Evolutionary conservation across 1,140 invertebrate genomes (phyloP).

Genomic region (Drosophila baimaii): DNA sequence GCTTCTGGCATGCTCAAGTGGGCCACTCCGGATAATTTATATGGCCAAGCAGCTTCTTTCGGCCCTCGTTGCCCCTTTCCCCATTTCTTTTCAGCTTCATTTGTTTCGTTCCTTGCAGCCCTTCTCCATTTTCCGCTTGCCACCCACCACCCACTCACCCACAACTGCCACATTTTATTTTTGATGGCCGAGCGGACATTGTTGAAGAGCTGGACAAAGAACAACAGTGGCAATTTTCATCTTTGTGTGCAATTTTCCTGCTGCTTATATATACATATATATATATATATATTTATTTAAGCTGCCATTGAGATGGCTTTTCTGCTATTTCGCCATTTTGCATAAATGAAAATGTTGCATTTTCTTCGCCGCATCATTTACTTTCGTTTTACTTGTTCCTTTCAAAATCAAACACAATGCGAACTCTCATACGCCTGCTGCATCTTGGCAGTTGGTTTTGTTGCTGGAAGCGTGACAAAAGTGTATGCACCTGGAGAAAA

Average conservation of each 20-base stretch:
- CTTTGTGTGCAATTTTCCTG: conserved; percentile 25
- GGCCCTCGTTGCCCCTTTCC: neutral
- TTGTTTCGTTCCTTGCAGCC: conserved; percentile 18
- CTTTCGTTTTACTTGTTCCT: conserved; percentile 38
- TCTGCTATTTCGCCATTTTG: conserved; percentile 44
- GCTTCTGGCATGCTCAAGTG: conserved; percentile 67
- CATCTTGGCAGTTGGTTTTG: conserved; percentile 37
- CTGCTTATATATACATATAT: conserved; percentile 4
- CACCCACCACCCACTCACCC: neutral
- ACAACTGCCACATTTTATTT: conserved; percentile 13
- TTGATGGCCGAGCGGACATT: conserved; percentile 27
- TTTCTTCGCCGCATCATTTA: conserved; percentile 44
- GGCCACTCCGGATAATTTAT: conserved; percentile 73
- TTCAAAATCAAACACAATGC: conserved; percentile 62
- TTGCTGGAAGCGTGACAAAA: conserved; percentile 39
- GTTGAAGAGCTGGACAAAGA: conserved; percentile 56
- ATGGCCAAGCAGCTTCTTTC: conserved; percentile 52
- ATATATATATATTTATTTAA: conserved; percentile 54
- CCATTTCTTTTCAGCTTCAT: conserved; percentile 42
- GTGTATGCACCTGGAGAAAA: conserved; percentile 7
- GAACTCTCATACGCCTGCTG: conserved; percentile 15
- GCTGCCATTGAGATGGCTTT: conserved; percentile 44
- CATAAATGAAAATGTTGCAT: conserved; percentile 54
- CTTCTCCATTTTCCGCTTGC: neutral
- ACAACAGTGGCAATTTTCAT: conserved; percentile 28